A percentile compares a stretch with the other conserved stretches of the same genome.
These are phyloP conservation scores for Lepidothrix coronata DNA, from an alignment of 2,113 vertebrate species.

Conservation along the genomic window DNA sequence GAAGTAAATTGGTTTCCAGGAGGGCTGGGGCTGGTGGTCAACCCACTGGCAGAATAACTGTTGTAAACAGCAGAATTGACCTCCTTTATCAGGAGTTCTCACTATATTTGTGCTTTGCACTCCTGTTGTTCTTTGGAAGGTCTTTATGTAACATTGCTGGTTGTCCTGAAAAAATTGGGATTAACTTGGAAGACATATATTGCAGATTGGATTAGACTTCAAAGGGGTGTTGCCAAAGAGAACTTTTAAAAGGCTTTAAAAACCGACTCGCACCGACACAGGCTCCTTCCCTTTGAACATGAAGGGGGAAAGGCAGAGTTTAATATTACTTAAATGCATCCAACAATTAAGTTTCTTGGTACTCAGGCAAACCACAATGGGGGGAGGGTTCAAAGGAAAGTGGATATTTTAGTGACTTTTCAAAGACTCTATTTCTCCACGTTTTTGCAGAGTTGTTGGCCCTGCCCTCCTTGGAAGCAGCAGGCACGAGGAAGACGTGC, in stretches of 20 bases:
- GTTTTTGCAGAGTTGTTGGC: not conserved
- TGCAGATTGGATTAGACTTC: constrained; percentile 62
- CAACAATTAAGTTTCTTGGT: not conserved
- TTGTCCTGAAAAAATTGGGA: constrained; percentile 50
- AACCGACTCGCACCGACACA: not conserved
- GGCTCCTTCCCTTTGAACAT: constrained; percentile 29
- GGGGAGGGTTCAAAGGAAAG: constrained; percentile 15
- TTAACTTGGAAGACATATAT: constrained; percentile 47
- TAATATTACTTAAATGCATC: constrained; percentile 3
- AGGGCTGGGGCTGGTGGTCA: not conserved
- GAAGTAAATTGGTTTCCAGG: not conserved
- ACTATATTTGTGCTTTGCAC: not conserved
- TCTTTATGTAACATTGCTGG: constrained; percentile 19
- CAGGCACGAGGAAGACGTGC: not conserved
- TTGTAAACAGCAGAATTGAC: not conserved
- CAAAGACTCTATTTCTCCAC: not conserved
- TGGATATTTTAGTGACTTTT: not conserved
- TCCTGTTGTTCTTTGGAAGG: constrained; percentile 20
- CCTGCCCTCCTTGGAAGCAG: not conserved
- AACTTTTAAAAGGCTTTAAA: constrained; percentile 56
- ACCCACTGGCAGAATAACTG: not conserved
- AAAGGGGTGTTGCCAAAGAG: constrained; percentile 56
- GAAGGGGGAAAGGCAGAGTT: not conserved
- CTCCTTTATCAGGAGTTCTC: not conserved
- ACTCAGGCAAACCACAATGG: not conserved